Evolutionary conservation across 2,888 invertebrate genomes (phyloP).

Genomic region (Tetramorium bicarinatum): DNA sequence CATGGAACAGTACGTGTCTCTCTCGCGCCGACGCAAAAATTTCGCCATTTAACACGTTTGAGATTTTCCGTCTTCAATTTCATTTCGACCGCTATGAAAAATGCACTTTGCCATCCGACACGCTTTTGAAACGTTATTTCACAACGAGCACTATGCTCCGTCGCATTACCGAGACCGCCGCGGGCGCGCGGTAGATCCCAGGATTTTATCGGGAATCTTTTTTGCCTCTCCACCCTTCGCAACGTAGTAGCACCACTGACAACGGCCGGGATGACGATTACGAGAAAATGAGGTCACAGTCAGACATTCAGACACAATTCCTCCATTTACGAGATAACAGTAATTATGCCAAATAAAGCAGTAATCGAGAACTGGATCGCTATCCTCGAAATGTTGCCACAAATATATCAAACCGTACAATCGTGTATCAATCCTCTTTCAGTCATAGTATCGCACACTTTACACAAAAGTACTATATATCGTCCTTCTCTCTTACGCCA

Average conservation of each 20-base stretch:
- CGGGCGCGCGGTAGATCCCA: conserved; percentile 53
- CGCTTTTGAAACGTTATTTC: conserved; percentile 58
- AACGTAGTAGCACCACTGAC: conserved; percentile 32
- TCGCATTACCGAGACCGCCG: conserved; percentile 55
- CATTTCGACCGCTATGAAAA: conserved; percentile 50
- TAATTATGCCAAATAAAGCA: conserved; percentile 21
- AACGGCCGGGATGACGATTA: conserved; percentile 46
- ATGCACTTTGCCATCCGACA: conserved; percentile 57
- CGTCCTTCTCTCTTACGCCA: too few species aligned
- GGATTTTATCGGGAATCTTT: conserved; percentile 57
- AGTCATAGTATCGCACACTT: neutral
- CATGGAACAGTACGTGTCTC: neutral
- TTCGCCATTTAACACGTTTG: conserved; percentile 43
- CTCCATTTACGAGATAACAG: conserved; percentile 28
- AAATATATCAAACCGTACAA: neutral
- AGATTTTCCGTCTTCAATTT: conserved; percentile 54
- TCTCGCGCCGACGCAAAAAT: conserved; percentile 19
- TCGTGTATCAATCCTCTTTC: neutral
- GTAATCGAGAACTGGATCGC: conserved; percentile 22
- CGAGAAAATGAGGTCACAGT: conserved; percentile 48
- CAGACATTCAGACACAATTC: conserved; percentile 45
- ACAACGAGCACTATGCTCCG: conserved; percentile 52
- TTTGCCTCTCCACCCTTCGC: conserved; percentile 27
- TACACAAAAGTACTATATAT: neutral
- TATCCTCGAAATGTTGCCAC: neutral